Evolutionary conservation across 2,888 invertebrate species (phyloP).

Genomic region (Drosophila austrosaltans): DNA sequence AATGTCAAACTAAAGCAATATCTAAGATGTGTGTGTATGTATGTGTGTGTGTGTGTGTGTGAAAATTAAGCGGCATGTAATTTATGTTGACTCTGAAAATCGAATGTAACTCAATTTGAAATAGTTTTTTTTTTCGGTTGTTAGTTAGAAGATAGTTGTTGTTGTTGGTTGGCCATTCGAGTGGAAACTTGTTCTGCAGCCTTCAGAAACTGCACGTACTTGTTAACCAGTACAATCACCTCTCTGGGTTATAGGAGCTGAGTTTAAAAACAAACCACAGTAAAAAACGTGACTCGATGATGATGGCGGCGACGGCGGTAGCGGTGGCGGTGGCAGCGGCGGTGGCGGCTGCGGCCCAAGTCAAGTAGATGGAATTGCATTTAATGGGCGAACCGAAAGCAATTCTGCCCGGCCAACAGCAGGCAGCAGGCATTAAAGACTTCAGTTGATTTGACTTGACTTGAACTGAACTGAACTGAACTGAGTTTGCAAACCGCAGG

Average conservation of each 20-base stretch:
- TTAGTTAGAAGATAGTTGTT: constrained; percentile 18
- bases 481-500: constrained; percentile 37
- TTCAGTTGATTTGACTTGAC: too few relatives aligned
- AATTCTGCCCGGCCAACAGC: constrained; percentile 46
- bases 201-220: constrained; percentile 76
- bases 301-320: background rate
- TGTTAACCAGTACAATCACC: constrained; percentile 74
- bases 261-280: constrained; percentile 13
- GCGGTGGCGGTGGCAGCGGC: background rate
- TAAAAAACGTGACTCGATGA: constrained; percentile 70
- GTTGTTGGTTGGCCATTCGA: constrained; percentile 14
- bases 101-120: constrained; percentile 71
- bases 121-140: constrained; percentile 52
- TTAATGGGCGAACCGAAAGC: constrained; percentile 66
- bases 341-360: constrained; percentile 40
- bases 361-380: constrained; percentile 75
- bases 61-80: constrained; percentile 70
- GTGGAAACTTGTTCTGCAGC: constrained; percentile 68
- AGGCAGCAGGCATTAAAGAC: constrained; percentile 40
- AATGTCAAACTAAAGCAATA: constrained; percentile 55
- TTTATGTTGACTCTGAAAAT: constrained; percentile 77
- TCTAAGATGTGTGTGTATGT: constrained; percentile 27
- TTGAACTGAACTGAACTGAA: background rate
- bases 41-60: constrained; percentile 24
- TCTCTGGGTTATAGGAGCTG: constrained; percentile 46